phyloP scores from a whole-genome alignment of 2,113 vertebrate genomes.

The Nyctereutes procyonoides region DNA sequence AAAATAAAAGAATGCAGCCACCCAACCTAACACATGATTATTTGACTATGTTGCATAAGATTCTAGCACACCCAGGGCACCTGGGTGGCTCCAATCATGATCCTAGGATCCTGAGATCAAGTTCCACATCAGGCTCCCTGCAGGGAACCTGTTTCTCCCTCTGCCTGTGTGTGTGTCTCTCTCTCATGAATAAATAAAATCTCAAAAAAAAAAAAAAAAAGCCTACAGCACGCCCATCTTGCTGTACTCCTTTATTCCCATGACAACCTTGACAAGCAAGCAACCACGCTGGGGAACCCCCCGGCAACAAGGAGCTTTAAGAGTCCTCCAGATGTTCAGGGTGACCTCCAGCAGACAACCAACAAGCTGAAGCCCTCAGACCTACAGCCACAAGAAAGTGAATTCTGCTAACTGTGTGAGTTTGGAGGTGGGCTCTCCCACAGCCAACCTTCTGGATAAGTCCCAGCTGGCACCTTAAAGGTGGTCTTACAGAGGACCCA shows the following conservation, averaged over 20 bases:
- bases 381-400: neutral
- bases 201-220: too few relatives aligned
- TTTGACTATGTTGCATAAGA: neutral
- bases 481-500: neutral
- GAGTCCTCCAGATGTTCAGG: neutral
- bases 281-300: neutral
- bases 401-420: neutral
- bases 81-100: too few relatives aligned
- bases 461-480: neutral
- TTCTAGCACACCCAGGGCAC: too few relatives aligned
- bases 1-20: neutral
- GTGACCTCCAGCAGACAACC: too few relatives aligned
- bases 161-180: too few relatives aligned
- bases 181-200: too few relatives aligned
- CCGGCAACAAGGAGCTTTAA: neutral
- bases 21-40: neutral
- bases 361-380: neutral
- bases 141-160: too few relatives aligned
- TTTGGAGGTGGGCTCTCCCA: neutral
- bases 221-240: accelerated
- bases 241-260: neutral
- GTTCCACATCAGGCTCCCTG: too few relatives aligned
- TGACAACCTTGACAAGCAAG: neutral
- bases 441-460: neutral
- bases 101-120: too few relatives aligned